Evolutionary conservation across 2,797 vertebrate species (phyloP).

Genomic region (Cuniculus paca): DNA sequence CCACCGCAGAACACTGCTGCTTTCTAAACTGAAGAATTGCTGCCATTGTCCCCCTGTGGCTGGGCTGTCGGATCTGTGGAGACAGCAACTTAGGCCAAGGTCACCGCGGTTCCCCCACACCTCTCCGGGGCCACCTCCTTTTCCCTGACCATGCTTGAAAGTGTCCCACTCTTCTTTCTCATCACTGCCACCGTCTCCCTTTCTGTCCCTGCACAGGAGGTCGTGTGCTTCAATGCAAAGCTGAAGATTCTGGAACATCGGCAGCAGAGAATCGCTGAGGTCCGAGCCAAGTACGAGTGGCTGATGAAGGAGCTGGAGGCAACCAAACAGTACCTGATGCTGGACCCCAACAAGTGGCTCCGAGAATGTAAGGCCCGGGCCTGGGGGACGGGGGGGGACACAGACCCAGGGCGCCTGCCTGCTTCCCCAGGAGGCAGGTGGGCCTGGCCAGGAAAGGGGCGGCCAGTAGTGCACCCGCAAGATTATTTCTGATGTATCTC

Average conservation of each 20-base stretch:
- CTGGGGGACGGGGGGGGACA: slow-evolving; percentile 29
- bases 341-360: slow-evolving; percentile 94
- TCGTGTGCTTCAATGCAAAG: slow-evolving; percentile 94
- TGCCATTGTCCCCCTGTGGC: accelerated
- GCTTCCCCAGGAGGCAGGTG: slow-evolving; percentile 61
- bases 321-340: slow-evolving; percentile 94
- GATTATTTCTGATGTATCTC: slow-evolving; percentile 64
- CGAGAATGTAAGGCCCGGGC: slow-evolving; percentile 93
- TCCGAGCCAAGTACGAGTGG: slow-evolving; percentile 93
- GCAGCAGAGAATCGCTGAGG: slow-evolving; percentile 94
- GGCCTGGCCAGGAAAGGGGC: slow-evolving; percentile 3
- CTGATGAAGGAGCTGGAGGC: slow-evolving; percentile 95
- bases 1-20: accelerated
- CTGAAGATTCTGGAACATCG: slow-evolving; percentile 95
- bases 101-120: accelerated
- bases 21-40: background rate
- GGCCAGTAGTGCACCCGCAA: slow-evolving; percentile 54
- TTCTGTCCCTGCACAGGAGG: slow-evolving; percentile 87
- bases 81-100: accelerated
- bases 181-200: background rate
- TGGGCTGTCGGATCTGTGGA: background rate
- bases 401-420: background rate
- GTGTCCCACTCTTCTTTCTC: slow-evolving; percentile 11
- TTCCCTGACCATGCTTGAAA: background rate
- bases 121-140: background rate